phyloP scores from a whole-genome alignment of 2,113 vertebrate genomes.

The Gobiocypris rarus region DNA sequence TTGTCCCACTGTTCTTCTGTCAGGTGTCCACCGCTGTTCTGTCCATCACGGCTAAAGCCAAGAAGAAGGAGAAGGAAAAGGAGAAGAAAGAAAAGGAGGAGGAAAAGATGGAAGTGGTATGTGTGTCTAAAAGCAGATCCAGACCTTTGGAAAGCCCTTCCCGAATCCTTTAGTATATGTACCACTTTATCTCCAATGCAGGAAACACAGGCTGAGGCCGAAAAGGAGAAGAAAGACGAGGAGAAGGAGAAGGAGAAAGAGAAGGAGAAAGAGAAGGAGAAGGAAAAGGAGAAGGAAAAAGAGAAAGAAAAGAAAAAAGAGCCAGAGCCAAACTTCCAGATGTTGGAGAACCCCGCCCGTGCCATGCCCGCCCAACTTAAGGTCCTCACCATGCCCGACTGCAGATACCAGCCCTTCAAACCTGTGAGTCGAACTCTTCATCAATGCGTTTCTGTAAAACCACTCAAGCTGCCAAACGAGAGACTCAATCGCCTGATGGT shows the following conservation, averaged over 20 bases:
- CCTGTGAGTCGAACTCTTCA: constrained; percentile 59
- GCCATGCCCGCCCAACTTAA: constrained; percentile 98
- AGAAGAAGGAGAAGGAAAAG: constrained; percentile 98
- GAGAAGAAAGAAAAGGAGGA: constrained; percentile 92
- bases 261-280: constrained; percentile 91
- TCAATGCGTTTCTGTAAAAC: constrained; percentile 26
- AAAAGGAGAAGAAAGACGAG: constrained; percentile 86
- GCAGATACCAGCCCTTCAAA: constrained; percentile 98
- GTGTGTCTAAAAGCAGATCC: constrained; percentile 43
- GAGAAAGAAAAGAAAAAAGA: constrained; percentile 98
- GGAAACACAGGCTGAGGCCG: constrained; percentile 89
- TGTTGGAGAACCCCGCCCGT: constrained; percentile 94
- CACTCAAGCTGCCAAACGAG: background rate
- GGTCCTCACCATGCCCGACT: constrained; percentile 94
- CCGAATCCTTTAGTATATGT: background rate
- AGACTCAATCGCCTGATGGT: background rate
- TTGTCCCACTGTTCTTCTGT: constrained; percentile 30
- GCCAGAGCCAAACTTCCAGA: constrained; percentile 93
- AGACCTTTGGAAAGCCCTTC: background rate
- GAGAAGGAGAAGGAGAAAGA: constrained; percentile 88
- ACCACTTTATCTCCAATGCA: constrained; percentile 67
- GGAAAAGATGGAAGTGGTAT: constrained; percentile 98
- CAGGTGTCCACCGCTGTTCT: constrained; percentile 98
- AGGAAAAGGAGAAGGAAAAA: constrained; percentile 84
- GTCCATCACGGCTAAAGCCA: constrained; percentile 98